Evolutionary conservation across 2,888 invertebrate species (phyloP).

Genomic region (Drosophila subquinaria): DNA sequence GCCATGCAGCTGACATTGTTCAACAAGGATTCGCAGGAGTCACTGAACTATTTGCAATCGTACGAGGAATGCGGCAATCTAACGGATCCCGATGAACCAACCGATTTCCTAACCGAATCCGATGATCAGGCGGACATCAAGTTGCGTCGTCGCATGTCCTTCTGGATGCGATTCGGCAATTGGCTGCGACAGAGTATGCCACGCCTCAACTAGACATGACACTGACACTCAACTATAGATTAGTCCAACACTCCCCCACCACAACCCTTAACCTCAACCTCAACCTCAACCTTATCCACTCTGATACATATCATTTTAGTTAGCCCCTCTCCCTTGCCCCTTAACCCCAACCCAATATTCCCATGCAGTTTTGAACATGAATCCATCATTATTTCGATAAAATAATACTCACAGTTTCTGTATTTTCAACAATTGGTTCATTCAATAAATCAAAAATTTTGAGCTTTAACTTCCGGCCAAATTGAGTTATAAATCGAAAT

Average conservation of each 20-base stretch:
- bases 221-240: too few relatives aligned
- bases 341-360: background rate
- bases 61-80: slow-evolving; percentile 11
- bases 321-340: background rate
- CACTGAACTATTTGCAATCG: background rate
- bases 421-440: slow-evolving; percentile 20
- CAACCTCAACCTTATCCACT: background rate
- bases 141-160: slow-evolving; percentile 13
- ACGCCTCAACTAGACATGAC: slow-evolving; percentile 14
- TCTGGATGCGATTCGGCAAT: slow-evolving; percentile 39
- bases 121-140: slow-evolving; percentile 1
- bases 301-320: background rate
- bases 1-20: slow-evolving; percentile 3
- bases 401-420: slow-evolving; percentile 14
- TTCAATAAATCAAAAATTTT: slow-evolving; percentile 7
- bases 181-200: slow-evolving; percentile 40
- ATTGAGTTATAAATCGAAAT: too few relatives aligned
- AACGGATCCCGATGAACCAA: slow-evolving; percentile 15
- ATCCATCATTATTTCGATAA: background rate
- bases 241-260: too few relatives aligned
- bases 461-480: background rate
- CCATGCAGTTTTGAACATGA: background rate
- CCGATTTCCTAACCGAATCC: slow-evolving; percentile 7
- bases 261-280: too few relatives aligned
- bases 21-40: background rate